Conservation (phyloP, 2,797 vertebrate genomes). For the Triplophysa bombifrons region DNA sequence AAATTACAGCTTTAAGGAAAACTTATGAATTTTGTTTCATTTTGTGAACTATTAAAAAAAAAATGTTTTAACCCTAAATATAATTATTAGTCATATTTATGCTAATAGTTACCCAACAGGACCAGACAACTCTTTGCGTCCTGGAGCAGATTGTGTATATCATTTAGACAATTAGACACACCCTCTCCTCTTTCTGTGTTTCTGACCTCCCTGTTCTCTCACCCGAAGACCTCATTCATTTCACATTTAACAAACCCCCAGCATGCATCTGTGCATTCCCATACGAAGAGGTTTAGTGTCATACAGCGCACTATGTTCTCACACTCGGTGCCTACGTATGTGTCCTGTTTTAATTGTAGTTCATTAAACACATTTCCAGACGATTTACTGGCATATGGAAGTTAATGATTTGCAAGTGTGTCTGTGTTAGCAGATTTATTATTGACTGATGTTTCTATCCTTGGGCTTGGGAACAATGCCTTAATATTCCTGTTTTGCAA, state of each 20-base stretch:
- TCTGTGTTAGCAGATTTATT: slow-evolving; percentile 14
- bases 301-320: background rate
- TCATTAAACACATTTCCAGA: slow-evolving; percentile 45
- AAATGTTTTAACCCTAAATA: background rate
- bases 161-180: background rate
- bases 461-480: background rate
- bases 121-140: background rate
- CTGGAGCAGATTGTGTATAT: background rate
- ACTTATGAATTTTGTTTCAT: too few species aligned
- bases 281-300: slow-evolving; percentile 25
- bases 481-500: background rate
- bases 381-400: slow-evolving; percentile 37
- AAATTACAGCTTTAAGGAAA: too few species aligned
- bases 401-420: slow-evolving; percentile 45
- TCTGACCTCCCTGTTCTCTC: slow-evolving; percentile 16
- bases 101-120: background rate
- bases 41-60: too few species aligned
- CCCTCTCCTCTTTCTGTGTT: slow-evolving; percentile 23
- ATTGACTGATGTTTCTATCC: background rate
- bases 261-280: slow-evolving; percentile 38
- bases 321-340: background rate
- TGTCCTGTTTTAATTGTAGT: slow-evolving; percentile 32
- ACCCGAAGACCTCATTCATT: slow-evolving; percentile 23
- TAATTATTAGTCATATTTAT: background rate
- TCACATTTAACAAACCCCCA: slow-evolving; percentile 20